Evolutionary conservation across 2,113 vertebrate genomes (phyloP).

Genomic region (Mungos mungo): DNA sequence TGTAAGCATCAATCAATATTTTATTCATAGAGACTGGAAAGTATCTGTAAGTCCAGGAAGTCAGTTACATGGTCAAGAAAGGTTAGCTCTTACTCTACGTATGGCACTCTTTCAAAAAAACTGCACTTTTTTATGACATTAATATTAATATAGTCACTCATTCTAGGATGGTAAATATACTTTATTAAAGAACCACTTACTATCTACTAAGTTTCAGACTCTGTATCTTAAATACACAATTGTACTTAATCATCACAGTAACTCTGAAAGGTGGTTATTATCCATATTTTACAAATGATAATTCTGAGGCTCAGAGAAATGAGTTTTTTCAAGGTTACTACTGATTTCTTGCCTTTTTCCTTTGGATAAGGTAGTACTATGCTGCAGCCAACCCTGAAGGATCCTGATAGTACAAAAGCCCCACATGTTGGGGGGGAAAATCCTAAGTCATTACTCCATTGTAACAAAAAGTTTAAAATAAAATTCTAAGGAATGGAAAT

Average conservation of each 20-base stretch:
- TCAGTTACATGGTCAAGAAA: background rate
- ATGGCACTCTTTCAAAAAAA: background rate
- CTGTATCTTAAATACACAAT: background rate
- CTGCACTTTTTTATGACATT: background rate
- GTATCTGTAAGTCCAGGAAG: background rate
- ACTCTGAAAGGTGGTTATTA: background rate
- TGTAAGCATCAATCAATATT: background rate
- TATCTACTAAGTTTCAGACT: background rate
- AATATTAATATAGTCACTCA: background rate
- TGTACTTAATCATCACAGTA: background rate
- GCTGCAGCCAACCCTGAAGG: background rate
- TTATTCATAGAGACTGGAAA: background rate
- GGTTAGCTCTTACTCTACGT: background rate
- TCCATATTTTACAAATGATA: background rate
- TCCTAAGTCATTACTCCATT: background rate
- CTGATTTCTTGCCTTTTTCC: background rate
- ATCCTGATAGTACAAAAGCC: background rate
- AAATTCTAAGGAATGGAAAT: background rate
- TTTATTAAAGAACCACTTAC: background rate
- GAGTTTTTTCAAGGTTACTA: background rate
- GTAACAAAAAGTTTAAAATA: background rate
- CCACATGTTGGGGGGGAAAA: background rate
- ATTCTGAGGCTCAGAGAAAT: background rate
- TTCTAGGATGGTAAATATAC: background rate
- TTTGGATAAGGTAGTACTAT: background rate